Evolutionary conservation across 2,888 invertebrate species (phyloP), one percentile per base, ranked within the genome.

Genomic region (Chrysotoxum bicinctum): DNA sequence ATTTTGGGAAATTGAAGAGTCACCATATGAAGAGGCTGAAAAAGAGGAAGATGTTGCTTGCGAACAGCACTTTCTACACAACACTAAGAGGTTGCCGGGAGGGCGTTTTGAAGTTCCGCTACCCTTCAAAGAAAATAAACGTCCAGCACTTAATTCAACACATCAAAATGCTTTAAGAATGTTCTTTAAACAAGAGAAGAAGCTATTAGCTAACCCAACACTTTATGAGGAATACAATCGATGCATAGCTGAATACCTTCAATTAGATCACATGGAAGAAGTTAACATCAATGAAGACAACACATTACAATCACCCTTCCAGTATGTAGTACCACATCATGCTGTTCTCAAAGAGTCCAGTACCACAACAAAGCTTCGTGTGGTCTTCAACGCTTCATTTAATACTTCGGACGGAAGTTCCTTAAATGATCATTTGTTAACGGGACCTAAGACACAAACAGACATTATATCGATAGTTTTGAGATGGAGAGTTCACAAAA

Each of bases 401-500:
- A n/a, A n/a, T n/a, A n/a, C n/a, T n/a, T n/a, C n/a, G n/a, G n/a
- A n/a, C n/a, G n/a, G n/a, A n/a, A n/a, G n/a, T n/a, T n/a, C n/a
- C n/a, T n/a, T n/a, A n/a, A n/a, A n/a, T n/a, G n/a, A 52, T 7
- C 52, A 52, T 14, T 3, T 52, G 23, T 14, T 52, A 14, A 26
- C 23, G 3, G 52, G 52, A 32, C 54, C 58, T 10, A 58, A 60
- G 35, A 48, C 48, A n/a, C n/a, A n/a, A n/a, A n/a, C n/a, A n/a
- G n/a, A n/a, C n/a, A n/a, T n/a, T n/a, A n/a, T n/a, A n/a, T 26
- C 54, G 8, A 43, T 35, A 1, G 26, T 72, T 50, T 32, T 74
- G n/a, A 52, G 37, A 30, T 74, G 30, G 52, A 74, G 74, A 32
- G 54, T 1, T 9, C 26, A 64, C 16, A 64, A 64, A n/a, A 10